Conservation (phyloP, 1,140 invertebrate genomes). For the Antheraea mylitta region DNA sequence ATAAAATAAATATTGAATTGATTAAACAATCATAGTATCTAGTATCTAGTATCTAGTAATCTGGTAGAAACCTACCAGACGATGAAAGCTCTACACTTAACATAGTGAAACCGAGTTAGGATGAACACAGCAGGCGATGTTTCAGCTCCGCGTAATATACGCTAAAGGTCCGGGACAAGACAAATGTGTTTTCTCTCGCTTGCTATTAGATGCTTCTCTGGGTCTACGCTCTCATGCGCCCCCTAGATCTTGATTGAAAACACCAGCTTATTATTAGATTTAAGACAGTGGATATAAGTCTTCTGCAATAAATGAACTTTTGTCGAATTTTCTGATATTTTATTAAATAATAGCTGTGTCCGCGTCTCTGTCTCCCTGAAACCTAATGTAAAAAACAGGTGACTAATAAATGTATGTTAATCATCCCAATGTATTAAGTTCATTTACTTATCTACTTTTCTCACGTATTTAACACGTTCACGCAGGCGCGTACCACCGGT, state of each 20-base stretch:
- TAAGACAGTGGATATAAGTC: conserved; percentile 7
- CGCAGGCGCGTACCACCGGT: too few species aligned
- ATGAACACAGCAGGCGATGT: conserved; percentile 60
- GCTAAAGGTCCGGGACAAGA: conserved; percentile 73
- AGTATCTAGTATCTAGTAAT: too few species aligned
- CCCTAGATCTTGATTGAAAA: conserved; percentile 55
- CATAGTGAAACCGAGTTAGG: conserved; percentile 50
- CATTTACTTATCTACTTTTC: too few species aligned
- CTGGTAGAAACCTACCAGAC: too few species aligned
- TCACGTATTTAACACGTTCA: too few species aligned
- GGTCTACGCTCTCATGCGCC: conserved; percentile 39
- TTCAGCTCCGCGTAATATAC: conserved; percentile 67
- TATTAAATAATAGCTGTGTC: not conserved
- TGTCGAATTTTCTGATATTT: not conserved
- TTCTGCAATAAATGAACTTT: conserved; percentile 4
- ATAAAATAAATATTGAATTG: not conserved
- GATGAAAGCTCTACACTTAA: conserved; percentile 26
- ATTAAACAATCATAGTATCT: too few species aligned
- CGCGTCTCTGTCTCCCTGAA: too few species aligned
- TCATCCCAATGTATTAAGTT: too few species aligned
- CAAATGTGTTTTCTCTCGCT: conserved; percentile 74
- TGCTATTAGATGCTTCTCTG: conserved; percentile 46
- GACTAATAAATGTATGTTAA: too few species aligned
- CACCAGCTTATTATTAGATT: conserved; percentile 49
- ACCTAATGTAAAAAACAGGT: too few species aligned